phyloP scores from a whole-genome alignment of 2,113 vertebrate species.

The Salminus brasiliensis region DNA sequence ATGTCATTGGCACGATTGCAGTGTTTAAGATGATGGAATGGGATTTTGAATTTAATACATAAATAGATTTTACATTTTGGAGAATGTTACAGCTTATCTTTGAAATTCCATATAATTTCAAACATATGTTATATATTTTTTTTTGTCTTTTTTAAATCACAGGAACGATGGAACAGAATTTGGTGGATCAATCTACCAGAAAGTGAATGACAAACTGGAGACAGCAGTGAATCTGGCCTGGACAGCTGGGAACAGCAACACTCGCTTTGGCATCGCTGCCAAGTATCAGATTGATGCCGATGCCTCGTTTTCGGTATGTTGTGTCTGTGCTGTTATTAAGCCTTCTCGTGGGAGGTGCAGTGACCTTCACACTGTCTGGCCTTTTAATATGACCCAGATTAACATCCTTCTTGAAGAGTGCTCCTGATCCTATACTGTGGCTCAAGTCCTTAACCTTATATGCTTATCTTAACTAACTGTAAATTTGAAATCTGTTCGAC shows the following conservation, averaged over 20 bases:
- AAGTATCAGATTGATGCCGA: conserved; percentile 96
- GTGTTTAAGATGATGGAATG: not conserved
- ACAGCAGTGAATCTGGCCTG: conserved; percentile 94
- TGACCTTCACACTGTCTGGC: not conserved
- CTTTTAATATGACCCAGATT: conserved; percentile 1
- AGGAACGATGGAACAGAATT: conserved; percentile 98
- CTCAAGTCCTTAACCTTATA: not conserved
- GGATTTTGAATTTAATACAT: not conserved
- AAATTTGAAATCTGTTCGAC: no score
- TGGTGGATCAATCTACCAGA: conserved; percentile 98
- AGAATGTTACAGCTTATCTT: no score
- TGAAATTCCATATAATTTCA: no score
- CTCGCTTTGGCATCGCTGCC: conserved; percentile 96
- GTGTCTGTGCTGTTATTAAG: conserved; percentile 36
- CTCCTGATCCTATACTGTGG: not conserved
- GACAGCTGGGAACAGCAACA: conserved; percentile 98
- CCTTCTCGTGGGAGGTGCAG: not conserved
- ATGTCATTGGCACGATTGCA: not conserved
- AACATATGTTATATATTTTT: not conserved
- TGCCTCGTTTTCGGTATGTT: conserved; percentile 92
- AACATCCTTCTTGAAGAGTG: not conserved
- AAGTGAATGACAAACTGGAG: conserved; percentile 96
- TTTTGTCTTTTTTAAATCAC: not conserved
- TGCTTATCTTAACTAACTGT: no score
- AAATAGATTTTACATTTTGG: not conserved